These are phyloP conservation scores for Gonatopus flavifemur DNA, from an alignment of 1,140 invertebrate genomes.

Conservation along the genomic window DNA sequence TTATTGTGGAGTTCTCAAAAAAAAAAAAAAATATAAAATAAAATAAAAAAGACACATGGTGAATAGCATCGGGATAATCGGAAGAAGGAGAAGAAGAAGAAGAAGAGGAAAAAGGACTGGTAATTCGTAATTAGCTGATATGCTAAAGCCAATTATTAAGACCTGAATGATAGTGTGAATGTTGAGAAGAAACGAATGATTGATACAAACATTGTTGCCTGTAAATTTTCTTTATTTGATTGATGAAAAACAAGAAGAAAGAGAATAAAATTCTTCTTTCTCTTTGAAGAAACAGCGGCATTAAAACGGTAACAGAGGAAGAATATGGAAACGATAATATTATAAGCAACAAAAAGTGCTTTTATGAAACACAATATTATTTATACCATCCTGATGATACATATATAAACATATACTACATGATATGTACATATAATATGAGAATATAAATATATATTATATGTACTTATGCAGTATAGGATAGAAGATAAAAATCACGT, in stretches of 20 bases:
- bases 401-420: conserved; percentile 29
- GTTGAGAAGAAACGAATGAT: conserved; percentile 1
- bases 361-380: conserved; percentile 57
- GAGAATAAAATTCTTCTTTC: conserved; percentile 21
- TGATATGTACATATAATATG: conserved; percentile 25
- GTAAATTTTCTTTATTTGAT: no score
- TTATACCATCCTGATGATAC: conserved; percentile 51
- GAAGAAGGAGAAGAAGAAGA: not conserved
- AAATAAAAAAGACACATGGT: conserved; percentile 13
- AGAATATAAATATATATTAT: conserved; percentile 30
- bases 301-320: conserved; percentile 32
- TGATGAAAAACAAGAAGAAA: conserved; percentile 9
- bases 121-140: conserved; percentile 18
- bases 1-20: conserved; percentile 6
- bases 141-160: conserved; percentile 14
- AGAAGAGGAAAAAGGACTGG: conserved; percentile 8
- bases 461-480: conserved; percentile 34
- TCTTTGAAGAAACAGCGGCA: conserved; percentile 2
- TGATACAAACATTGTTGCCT: no score
- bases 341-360: conserved; percentile 58
- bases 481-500: conserved; percentile 43
- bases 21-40: conserved; percentile 15
- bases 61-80: conserved; percentile 3
- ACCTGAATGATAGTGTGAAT: conserved; percentile 24
- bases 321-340: conserved; percentile 50